A percentile compares a stretch with the other conserved stretches of the same genome.
Evolutionary conservation across 2,888 invertebrate genomes (phyloP).

Genomic region (Syritta pipiens): DNA sequence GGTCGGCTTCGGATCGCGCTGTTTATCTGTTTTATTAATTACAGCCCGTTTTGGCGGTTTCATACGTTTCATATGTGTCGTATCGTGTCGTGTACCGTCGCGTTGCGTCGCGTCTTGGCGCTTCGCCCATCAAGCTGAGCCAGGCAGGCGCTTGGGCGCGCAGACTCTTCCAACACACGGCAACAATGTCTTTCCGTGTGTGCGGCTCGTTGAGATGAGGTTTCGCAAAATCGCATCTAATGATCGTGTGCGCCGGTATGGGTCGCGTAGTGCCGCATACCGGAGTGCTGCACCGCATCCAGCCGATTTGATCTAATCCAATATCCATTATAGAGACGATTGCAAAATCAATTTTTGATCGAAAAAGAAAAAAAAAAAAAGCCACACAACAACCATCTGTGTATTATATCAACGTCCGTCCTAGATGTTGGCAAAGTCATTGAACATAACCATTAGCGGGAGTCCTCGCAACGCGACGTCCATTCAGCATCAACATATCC

Average conservation of each 20-base stretch:
- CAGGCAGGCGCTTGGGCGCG: slow-evolving; percentile 34
- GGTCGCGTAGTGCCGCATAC: slow-evolving; percentile 49
- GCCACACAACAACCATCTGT: slow-evolving; percentile 43
- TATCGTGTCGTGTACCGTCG: no score
- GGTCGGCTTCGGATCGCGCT: slow-evolving; percentile 54
- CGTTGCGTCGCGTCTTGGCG: no score
- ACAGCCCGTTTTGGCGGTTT: slow-evolving; percentile 61
- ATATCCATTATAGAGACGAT: slow-evolving; percentile 70
- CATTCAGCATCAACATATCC: slow-evolving; percentile 69
- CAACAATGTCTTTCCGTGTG: slow-evolving; percentile 47
- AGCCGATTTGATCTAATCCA: slow-evolving; percentile 68
- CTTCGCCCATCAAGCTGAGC: slow-evolving; percentile 34
- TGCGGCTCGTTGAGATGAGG: slow-evolving; percentile 51
- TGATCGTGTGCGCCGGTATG: slow-evolving; percentile 48
- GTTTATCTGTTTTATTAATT: slow-evolving; percentile 68
- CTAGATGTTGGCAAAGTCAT: slow-evolving; percentile 69
- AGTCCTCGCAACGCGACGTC: slow-evolving; percentile 68
- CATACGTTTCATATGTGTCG: slow-evolving; percentile 61
- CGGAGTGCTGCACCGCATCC: slow-evolving; percentile 57
- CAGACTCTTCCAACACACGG: not conserved
- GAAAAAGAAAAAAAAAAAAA: slow-evolving; percentile 24
- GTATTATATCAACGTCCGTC: slow-evolving; percentile 67
- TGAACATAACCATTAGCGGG: slow-evolving; percentile 70
- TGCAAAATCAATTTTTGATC: slow-evolving; percentile 71
- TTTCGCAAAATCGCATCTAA: slow-evolving; percentile 66